phyloP scores from a whole-genome alignment of 2,888 invertebrate species.

The Habrosyne pyritoides region DNA sequence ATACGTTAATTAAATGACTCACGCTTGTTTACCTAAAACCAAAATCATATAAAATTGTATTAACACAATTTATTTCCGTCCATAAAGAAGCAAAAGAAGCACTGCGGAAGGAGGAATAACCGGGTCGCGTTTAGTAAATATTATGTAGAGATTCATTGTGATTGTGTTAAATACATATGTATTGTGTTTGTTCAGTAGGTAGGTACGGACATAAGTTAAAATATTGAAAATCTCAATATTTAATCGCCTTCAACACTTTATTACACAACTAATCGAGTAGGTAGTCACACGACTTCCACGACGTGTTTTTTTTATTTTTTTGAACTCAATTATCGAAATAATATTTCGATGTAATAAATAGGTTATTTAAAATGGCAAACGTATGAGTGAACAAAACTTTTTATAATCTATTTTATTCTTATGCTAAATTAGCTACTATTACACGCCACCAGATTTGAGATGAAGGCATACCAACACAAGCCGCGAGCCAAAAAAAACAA shows the following conservation, averaged over 20 bases:
- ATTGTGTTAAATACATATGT: background rate
- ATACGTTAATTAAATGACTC: background rate
- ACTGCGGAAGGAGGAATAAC: constrained; percentile 1
- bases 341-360: too few relatives aligned
- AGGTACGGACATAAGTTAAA: background rate
- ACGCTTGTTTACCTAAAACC: constrained; percentile 2
- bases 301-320: too few relatives aligned
- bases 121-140: constrained; percentile 3
- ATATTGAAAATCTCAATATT: background rate
- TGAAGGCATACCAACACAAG: too few relatives aligned
- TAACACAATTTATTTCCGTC: background rate
- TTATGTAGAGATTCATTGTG: background rate
- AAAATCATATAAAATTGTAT: background rate
- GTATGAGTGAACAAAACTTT: too few relatives aligned
- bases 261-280: background rate
- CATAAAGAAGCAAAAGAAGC: background rate
- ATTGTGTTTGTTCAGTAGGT: background rate
- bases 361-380: too few relatives aligned
- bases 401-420: too few relatives aligned
- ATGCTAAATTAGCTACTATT: too few relatives aligned
- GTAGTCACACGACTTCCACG: too few relatives aligned
- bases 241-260: background rate
- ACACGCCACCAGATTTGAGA: too few relatives aligned
- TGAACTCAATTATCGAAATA: too few relatives aligned
- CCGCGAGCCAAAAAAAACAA: too few relatives aligned